These are phyloP conservation scores for Colletes latitarsis DNA, from an alignment of 1,140 invertebrate species.

Conservation along the genomic window DNA sequence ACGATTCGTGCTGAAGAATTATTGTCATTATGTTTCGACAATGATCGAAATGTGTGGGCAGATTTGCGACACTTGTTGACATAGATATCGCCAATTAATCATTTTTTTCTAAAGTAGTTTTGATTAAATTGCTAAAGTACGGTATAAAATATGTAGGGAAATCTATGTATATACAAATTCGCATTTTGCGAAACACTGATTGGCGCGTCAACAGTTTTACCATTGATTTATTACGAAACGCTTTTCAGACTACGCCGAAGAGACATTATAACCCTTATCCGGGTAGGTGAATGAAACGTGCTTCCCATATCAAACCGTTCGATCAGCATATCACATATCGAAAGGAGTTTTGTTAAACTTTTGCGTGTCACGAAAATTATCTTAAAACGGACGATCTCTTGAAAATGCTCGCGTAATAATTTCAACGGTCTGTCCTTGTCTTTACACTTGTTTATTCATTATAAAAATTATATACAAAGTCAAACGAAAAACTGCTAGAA, in stretches of 20 bases:
- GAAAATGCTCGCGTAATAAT: neutral
- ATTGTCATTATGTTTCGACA: slow-evolving; percentile 25
- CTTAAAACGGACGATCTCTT: neutral
- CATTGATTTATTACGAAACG: neutral
- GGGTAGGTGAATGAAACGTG: slow-evolving; percentile 65
- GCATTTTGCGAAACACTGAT: neutral
- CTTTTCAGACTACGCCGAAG: slow-evolving; percentile 35
- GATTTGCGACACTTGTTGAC: no score
- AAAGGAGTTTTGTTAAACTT: slow-evolving; percentile 31
- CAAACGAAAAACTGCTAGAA: no score
- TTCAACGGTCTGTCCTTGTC: neutral
- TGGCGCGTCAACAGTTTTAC: slow-evolving; percentile 59
- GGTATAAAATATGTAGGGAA: neutral
- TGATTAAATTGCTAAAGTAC: neutral
- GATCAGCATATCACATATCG: slow-evolving; percentile 57
- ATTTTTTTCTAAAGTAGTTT: neutral
- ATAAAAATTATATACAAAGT: no score
- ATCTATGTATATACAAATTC: no score
- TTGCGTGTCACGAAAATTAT: slow-evolving; percentile 9
- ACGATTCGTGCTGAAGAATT: slow-evolving; percentile 22
- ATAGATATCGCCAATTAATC: no score
- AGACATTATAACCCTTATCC: slow-evolving; percentile 67
- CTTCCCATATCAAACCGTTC: slow-evolving; percentile 58
- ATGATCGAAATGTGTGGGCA: neutral
- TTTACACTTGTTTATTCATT: no score